Conservation (phyloP, 2,113 vertebrate species). For the Aplodontia rufa region DNA sequence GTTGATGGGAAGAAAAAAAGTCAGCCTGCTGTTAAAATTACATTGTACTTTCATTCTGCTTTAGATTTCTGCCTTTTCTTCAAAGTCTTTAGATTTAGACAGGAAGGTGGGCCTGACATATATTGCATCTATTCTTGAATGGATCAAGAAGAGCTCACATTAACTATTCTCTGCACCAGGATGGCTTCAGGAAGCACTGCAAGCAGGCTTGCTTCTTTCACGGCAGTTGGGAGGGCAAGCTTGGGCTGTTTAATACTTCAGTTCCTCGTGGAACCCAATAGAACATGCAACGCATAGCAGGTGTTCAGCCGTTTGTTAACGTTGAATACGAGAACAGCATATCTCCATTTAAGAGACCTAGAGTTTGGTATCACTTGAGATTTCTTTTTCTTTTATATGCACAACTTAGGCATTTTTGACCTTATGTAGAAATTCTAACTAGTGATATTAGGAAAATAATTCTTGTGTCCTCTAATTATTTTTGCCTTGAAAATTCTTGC, state of each 20-base stretch:
- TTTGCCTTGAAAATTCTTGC: too few relatives aligned
- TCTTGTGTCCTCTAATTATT: not conserved
- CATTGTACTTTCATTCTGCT: not conserved
- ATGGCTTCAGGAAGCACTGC: not conserved
- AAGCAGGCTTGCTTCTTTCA: not conserved
- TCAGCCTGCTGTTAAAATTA: not conserved
- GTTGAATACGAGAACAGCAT: not conserved
- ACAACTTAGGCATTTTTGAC: not conserved
- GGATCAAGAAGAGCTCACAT: not conserved
- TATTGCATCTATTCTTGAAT: not conserved
- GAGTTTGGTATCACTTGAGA: not conserved
- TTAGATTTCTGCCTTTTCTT: not conserved
- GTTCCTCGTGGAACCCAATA: not conserved
- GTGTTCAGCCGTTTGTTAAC: not conserved
- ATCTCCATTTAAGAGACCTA: not conserved
- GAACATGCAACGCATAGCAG: not conserved
- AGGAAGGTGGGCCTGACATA: not conserved
- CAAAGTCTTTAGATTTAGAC: not conserved
- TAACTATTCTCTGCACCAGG: not conserved
- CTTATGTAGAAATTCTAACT: not conserved
- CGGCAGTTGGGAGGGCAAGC: not conserved
- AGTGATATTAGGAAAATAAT: not conserved
- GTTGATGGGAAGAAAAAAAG: not conserved
- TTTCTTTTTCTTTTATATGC: not conserved
- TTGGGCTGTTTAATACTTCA: not conserved